Base-by-base conservation (phyloP, 2,113 vertebrate genomes). In the Gila orcuttii region DNA sequence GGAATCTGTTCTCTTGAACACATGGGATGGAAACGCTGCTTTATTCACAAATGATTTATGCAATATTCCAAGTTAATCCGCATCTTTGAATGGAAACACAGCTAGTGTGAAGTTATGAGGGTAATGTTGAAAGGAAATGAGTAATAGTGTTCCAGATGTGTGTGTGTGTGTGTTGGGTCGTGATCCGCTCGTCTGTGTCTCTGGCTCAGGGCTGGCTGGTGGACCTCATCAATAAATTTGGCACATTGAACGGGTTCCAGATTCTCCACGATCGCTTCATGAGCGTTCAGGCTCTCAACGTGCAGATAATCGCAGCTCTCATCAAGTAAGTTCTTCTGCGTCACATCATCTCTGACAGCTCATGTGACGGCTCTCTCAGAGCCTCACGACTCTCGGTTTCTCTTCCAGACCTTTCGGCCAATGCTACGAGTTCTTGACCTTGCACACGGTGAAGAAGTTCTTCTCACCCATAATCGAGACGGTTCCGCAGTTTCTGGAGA, bases 401-500 rank as follows among this genome's bases (percentile, higher is more conserved):
- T 80, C 2, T 45, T 92, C 31, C 93, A 99, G 98, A 94, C 97
- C 98, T 91, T 99, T 99, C 93, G 98, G 98, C 94, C 98, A 99
- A 89, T 99, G 98, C 95, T 99, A 98, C 2, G 98, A 99, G 92
- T 99, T 99, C 94, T 94, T 99, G 90, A 99, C 98, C 82, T 96
- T 99, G 92, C 97, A 99, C 94, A 98, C 98, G 85, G 98, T 99
- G 95, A 99, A 98, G 95, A 99, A 97, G 92, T 99, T 97, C 89
- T 99, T 99, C 95, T 97, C 98, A 93, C 98, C 98, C 87, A 94
- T 99, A 94, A 97, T 99, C 93, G 98, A 99, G 94, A 99, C 99
- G 98, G 97, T 99, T 94, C 98, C 98, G 79, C 97, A 99, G 91
- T 99, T 99, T 95, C 96, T 99, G 94, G 98, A 99, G 96, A 99